Evolutionary conservation across 92 coral and sea anemone species (phyloP).

Genomic region (Parazoanthus atlanticus): DNA sequence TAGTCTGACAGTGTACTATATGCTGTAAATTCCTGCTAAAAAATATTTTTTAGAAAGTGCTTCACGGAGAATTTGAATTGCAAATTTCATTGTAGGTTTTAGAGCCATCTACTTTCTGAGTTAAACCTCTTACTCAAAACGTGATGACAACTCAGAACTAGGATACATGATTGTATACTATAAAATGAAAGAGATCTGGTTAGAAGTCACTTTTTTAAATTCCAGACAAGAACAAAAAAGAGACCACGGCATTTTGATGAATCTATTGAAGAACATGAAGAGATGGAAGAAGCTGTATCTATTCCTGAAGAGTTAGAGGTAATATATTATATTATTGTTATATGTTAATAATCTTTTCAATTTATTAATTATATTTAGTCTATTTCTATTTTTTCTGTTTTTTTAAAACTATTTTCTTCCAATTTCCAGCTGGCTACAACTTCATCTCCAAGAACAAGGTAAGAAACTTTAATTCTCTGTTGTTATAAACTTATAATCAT

Average conservation of each 20-base stretch:
- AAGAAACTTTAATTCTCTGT: not conserved
- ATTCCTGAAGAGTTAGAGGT: slow-evolving; percentile 61
- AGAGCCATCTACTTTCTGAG: too few relatives aligned
- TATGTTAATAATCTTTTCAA: not conserved
- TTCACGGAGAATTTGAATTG: too few relatives aligned
- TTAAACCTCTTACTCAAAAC: too few relatives aligned
- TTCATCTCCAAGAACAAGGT: slow-evolving; percentile 64
- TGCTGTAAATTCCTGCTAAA: too few relatives aligned
- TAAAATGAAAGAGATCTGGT: too few relatives aligned
- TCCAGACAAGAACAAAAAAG: slow-evolving; percentile 62
- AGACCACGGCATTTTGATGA: slow-evolving; percentile 77
- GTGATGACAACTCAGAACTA: too few relatives aligned
- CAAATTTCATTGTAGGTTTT: too few relatives aligned
- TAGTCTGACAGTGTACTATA: too few relatives aligned
- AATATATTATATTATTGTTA: too few relatives aligned
- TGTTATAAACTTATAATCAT: too few relatives aligned
- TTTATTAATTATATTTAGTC: not conserved
- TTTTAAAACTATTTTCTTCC: not conserved
- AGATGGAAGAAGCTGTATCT: slow-evolving; percentile 50
- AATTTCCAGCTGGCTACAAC: slow-evolving; percentile 35
- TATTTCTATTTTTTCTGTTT: not conserved
- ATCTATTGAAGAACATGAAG: slow-evolving; percentile 65
- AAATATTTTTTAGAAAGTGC: too few relatives aligned
- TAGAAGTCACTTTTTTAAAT: not conserved
- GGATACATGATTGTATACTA: too few relatives aligned